These are phyloP conservation scores for Phasianus colchicus DNA, from an alignment of 2,113 vertebrate species.

Conservation along the genomic window DNA sequence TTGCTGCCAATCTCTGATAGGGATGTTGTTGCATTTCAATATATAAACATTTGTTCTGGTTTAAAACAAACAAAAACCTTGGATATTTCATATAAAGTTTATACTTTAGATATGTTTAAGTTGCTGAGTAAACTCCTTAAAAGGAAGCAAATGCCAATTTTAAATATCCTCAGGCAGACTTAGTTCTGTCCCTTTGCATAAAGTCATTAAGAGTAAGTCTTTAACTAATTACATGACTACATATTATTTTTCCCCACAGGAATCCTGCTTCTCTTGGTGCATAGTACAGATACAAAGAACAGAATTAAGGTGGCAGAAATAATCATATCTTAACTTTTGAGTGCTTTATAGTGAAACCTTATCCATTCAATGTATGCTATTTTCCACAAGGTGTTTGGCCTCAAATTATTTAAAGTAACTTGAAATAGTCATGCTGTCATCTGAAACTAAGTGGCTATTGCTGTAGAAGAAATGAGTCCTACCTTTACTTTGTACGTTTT, in stretches of 20 bases:
- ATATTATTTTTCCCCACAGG: slow-evolving; percentile 56
- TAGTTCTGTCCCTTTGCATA: slow-evolving; percentile 55
- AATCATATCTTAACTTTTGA: not conserved
- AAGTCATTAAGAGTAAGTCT: slow-evolving; percentile 48
- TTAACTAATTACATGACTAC: slow-evolving; percentile 58
- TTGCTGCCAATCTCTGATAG: not conserved
- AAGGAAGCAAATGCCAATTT: slow-evolving; percentile 58
- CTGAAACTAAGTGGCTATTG: not conserved
- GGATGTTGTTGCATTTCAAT: not conserved
- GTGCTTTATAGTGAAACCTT: not conserved
- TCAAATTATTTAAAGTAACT: not conserved
- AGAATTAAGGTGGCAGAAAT: slow-evolving; percentile 28
- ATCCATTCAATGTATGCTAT: not conserved
- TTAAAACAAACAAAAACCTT: not conserved
- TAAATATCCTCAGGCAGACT: slow-evolving; percentile 44
- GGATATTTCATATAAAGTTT: not conserved
- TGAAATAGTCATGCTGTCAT: not conserved
- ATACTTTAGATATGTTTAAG: not conserved
- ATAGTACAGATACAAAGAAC: not conserved
- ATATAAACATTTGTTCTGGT: not conserved
- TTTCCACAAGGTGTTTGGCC: not conserved
- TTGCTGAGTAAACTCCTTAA: slow-evolving; percentile 25
- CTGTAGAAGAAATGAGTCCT: not conserved
- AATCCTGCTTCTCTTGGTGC: slow-evolving; percentile 17
- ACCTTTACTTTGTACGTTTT: not conserved